A percentile compares a stretch with the other conserved stretches of the same genome.
Conservation (phyloP, 1,140 invertebrate genomes). For the Drosophila arizonae region DNA sequence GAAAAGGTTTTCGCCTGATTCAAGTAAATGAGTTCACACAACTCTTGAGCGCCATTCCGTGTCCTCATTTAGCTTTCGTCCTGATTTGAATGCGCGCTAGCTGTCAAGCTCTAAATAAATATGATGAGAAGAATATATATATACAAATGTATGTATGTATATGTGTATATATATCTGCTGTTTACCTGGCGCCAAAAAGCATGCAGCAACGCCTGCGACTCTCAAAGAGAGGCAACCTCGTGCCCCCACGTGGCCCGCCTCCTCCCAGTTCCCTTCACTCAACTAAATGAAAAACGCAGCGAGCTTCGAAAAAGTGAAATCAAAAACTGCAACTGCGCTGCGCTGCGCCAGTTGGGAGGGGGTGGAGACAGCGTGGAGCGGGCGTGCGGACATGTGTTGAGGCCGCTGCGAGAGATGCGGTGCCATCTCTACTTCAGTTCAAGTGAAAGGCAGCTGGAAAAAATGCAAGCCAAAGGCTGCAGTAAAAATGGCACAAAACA, state of each 20-base stretch:
- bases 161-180: slow-evolving; percentile 12
- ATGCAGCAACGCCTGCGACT: slow-evolving; percentile 24
- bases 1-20: no score
- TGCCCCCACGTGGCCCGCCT: background rate
- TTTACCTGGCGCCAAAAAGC: slow-evolving; percentile 57
- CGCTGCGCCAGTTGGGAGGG: slow-evolving; percentile 15
- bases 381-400: slow-evolving; percentile 43
- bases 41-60: no score
- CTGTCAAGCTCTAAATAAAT: slow-evolving; percentile 56
- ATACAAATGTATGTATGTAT: no score
- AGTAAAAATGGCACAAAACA: slow-evolving; percentile 79
- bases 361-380: background rate
- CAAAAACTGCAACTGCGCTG: slow-evolving; percentile 70
- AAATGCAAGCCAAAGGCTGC: slow-evolving; percentile 80
- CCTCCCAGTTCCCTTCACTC: slow-evolving; percentile 4
- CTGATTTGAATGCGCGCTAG: slow-evolving; percentile 34
- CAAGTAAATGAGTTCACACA: no score
- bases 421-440: slow-evolving; percentile 69
- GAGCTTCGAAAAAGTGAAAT: slow-evolving; percentile 72
- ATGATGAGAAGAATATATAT: slow-evolving; percentile 30
- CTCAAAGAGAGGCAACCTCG: slow-evolving; percentile 15
- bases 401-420: slow-evolving; percentile 30
- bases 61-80: background rate
- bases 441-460: slow-evolving; percentile 73
- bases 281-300: slow-evolving; percentile 67